A percentile compares a stretch with the other conserved stretches of the same genome.
Evolutionary conservation across 2,888 invertebrate genomes (phyloP).

Genomic region (Plemyria rubiginata): DNA sequence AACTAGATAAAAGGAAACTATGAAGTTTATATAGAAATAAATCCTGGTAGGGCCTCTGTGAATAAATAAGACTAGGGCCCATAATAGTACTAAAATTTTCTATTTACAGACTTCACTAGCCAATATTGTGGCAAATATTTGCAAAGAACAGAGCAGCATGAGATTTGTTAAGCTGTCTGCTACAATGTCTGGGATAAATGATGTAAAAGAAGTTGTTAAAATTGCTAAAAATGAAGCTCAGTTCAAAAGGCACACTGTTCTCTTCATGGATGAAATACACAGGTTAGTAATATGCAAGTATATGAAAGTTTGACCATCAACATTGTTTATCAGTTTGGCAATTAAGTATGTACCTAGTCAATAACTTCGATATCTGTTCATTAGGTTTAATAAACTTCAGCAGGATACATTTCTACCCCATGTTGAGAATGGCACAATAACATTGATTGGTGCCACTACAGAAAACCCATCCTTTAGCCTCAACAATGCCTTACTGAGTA

Average conservation of each 20-base stretch:
- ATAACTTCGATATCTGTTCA: not conserved
- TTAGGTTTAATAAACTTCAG: constrained; percentile 91
- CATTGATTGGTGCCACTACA: constrained; percentile 92
- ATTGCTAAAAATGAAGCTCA: constrained; percentile 89
- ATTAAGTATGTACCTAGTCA: not conserved
- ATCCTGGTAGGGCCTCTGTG: not conserved
- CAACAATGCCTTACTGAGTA: constrained; percentile 91
- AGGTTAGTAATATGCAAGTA: constrained; percentile 63
- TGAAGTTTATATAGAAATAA: too few relatives aligned
- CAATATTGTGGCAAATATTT: constrained; percentile 88
- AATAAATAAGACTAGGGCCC: not conserved
- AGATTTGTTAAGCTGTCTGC: constrained; percentile 91
- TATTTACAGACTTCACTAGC: constrained; percentile 89
- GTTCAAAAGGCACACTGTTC: constrained; percentile 88
- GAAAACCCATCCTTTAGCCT: constrained; percentile 95
- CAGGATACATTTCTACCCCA: constrained; percentile 93
- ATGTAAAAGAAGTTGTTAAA: constrained; percentile 90
- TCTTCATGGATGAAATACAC: constrained; percentile 95
- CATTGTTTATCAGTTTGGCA: not conserved
- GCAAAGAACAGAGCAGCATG: constrained; percentile 83
- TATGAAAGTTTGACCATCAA: not conserved
- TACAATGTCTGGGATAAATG: constrained; percentile 90
- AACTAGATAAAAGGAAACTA: not conserved
- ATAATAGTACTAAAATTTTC: not conserved
- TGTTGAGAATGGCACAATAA: constrained; percentile 92